A percentile compares a stretch with the other conserved stretches of the same genome.
These are phyloP conservation scores for Bellardia bayeri DNA, from an alignment of 2,888 invertebrate species.

Conservation along the genomic window DNA sequence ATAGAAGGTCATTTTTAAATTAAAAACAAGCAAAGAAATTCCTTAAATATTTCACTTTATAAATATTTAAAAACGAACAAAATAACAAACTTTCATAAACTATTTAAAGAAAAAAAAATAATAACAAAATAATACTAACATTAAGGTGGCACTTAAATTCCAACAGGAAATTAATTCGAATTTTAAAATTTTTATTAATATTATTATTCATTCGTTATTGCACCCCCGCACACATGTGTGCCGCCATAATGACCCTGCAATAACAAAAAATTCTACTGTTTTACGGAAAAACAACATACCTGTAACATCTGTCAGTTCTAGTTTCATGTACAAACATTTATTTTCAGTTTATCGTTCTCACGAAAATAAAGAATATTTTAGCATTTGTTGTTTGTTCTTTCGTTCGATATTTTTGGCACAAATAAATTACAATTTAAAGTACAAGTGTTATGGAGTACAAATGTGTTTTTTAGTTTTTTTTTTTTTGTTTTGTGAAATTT, in stretches of 20 bases:
- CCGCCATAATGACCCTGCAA: slow-evolving; percentile 13
- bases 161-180: not conserved
- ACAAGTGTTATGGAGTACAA: slow-evolving; percentile 13
- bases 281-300: slow-evolving; percentile 19
- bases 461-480: slow-evolving; percentile 8
- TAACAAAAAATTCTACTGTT: not conserved
- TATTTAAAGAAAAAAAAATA: not conserved
- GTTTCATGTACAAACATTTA: slow-evolving; percentile 14
- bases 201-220: too few species aligned
- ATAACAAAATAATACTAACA: not conserved
- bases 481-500: not conserved
- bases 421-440: slow-evolving; percentile 46
- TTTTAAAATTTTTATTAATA: not conserved
- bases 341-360: slow-evolving; percentile 50
- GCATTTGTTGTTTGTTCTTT: not conserved
- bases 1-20: slow-evolving; percentile 3
- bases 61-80: not conserved
- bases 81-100: slow-evolving; percentile 8
- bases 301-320: slow-evolving; percentile 54
- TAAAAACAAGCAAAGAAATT: not conserved
- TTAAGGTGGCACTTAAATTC: not conserved
- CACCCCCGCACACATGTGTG: not conserved
- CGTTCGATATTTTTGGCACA: slow-evolving; percentile 30
- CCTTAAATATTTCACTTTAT: slow-evolving; percentile 14
- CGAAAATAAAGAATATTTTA: slow-evolving; percentile 37